phyloP scores from a whole-genome alignment of 2,113 vertebrate species.

The Thryonomys swinderianus region DNA sequence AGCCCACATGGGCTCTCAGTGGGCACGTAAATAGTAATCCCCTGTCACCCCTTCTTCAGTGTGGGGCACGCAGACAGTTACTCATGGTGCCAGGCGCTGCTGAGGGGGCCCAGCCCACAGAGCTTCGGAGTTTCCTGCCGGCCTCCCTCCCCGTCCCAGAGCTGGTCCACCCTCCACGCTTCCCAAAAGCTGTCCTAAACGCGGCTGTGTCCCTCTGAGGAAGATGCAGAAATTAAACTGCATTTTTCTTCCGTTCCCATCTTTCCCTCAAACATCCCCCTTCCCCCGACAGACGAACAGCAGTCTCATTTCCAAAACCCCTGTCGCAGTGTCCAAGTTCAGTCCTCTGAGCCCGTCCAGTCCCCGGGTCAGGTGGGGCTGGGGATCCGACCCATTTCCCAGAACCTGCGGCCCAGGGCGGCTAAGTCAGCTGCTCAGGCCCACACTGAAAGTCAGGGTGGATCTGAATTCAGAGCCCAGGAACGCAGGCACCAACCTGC shows the following conservation, averaged over 20 bases:
- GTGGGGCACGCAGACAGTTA: neutral
- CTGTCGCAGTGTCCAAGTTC: neutral
- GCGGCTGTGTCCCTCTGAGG: neutral
- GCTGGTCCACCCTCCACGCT: neutral
- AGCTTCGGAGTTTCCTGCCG: neutral
- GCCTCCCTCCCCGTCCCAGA: neutral
- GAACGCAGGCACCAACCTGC: neutral
- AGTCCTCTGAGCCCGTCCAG: neutral
- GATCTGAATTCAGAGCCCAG: constrained; percentile 10
- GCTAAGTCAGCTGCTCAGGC: fast-evolving
- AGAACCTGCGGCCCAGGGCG: neutral
- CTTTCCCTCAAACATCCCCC: neutral
- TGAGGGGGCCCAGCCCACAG: neutral
- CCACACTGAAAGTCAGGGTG: neutral
- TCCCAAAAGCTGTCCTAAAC: neutral
- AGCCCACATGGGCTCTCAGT: neutral
- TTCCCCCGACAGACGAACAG: neutral
- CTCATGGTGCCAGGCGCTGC: neutral
- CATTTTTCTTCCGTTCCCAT: neutral
- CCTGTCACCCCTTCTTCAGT: fast-evolving
- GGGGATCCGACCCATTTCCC: neutral
- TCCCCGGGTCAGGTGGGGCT: neutral
- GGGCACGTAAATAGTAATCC: neutral
- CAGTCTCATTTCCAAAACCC: neutral
- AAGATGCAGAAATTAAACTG: neutral